These are phyloP conservation scores for Alloscopus bannaensis DNA, from an alignment of 2,888 invertebrate species.

Conservation along the genomic window DNA sequence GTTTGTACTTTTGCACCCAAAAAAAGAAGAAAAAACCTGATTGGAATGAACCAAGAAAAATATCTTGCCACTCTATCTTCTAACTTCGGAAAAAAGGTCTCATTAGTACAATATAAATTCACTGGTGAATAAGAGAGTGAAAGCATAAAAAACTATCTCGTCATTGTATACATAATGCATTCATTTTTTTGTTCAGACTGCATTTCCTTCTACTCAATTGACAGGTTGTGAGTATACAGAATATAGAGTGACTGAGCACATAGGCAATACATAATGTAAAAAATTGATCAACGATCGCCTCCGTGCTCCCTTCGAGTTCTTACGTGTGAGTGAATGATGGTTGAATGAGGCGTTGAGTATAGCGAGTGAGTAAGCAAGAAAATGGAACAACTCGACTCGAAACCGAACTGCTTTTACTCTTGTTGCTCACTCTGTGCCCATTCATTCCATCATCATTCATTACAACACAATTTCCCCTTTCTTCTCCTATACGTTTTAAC, in stretches of 20 bases:
- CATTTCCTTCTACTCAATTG: neutral
- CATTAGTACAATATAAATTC: too few relatives aligned
- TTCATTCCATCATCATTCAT: slow-evolving; percentile 41
- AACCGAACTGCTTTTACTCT: slow-evolving; percentile 15
- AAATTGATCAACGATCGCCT: slow-evolving; percentile 49
- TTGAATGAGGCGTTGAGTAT: slow-evolving; percentile 44
- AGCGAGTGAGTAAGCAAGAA: slow-evolving; percentile 45
- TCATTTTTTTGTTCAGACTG: too few relatives aligned
- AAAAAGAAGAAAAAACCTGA: too few relatives aligned
- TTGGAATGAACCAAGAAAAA: too few relatives aligned
- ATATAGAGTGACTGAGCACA: slow-evolving; percentile 8
- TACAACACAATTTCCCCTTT: slow-evolving; percentile 16
- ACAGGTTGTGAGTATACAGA: neutral
- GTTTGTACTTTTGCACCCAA: too few relatives aligned
- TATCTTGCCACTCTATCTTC: too few relatives aligned
- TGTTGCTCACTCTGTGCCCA: slow-evolving; percentile 7
- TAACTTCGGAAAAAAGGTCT: too few relatives aligned
- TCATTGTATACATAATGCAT: too few relatives aligned
- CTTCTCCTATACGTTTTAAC: too few relatives aligned
- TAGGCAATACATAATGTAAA: slow-evolving; percentile 46
- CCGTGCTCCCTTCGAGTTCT: slow-evolving; percentile 6
- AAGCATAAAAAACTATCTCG: too few relatives aligned
- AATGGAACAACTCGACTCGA: neutral
- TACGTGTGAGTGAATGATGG: slow-evolving; percentile 21
- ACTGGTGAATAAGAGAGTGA: too few relatives aligned